Conservation (phyloP, 2,113 vertebrate species). For the Phalacrocorax brasilianus region DNA sequence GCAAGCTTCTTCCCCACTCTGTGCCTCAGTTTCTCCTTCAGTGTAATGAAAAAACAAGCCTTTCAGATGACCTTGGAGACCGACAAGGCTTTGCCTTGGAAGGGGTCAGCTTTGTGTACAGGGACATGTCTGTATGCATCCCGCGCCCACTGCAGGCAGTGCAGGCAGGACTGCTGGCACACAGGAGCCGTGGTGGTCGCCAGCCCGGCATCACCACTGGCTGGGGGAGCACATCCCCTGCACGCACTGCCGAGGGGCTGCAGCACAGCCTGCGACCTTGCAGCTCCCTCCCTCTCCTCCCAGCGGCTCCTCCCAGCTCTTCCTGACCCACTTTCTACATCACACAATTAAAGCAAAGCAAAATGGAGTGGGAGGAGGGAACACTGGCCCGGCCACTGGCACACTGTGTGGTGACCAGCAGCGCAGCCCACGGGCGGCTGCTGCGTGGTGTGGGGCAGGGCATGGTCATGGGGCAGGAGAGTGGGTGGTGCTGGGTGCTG, state of each 20-base stretch:
- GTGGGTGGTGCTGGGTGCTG: not conserved
- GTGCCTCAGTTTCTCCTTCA: not conserved
- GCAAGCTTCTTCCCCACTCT: not conserved
- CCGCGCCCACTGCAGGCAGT: not conserved
- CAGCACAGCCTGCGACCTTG: not conserved
- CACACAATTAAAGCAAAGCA: not conserved
- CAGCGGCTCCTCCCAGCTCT: not conserved
- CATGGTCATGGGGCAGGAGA: not conserved
- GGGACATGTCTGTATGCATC: not conserved
- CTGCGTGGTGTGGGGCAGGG: not conserved
- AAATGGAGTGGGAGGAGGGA: not conserved
- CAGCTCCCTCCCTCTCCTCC: not conserved
- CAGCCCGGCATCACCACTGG: rapidly evolving
- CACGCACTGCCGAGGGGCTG: not conserved
- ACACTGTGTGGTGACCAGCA: rapidly evolving
- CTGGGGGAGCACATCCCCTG: rapidly evolving
- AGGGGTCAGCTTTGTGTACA: rapidly evolving
- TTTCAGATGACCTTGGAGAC: not conserved
- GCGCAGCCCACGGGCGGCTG: not conserved
- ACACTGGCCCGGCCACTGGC: rapidly evolving
- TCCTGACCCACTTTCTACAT: not conserved
- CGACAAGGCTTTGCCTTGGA: not conserved
- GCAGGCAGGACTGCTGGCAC: not conserved
- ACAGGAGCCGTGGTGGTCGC: not conserved
- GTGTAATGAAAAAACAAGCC: not conserved